Evolutionary conservation across 1,140 invertebrate species (phyloP), one percentile per base, ranked within the genome.

Genomic region (Magallana ariakensis): DNA sequence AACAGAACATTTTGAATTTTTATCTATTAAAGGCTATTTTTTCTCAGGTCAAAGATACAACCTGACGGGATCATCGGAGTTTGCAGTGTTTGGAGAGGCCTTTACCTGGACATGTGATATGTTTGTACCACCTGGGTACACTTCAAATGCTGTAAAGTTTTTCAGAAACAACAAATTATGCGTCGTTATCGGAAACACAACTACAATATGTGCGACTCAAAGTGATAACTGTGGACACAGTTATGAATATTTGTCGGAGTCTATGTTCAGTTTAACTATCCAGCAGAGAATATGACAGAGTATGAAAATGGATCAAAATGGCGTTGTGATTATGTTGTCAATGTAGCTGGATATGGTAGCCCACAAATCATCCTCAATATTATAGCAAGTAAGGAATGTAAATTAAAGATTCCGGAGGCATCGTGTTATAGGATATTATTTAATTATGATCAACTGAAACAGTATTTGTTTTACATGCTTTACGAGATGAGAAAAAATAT

Each of bases 271-370:
- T 62, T 19, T 62, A 16, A 62, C 19, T 19, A 62, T 62, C 58
- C 58, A n/a, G 16, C 58, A 62, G 58, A 62, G 19, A 62, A 62
- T 62, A 62, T 62, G 58, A 62, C 58, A 62, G 58, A 62, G 15
- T 16, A 62, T 7, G 58, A 62, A 62, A 62, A 62, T 16, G 19
- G 19, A 16, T n/a, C 58, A 19, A 62, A n/a, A 62, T 62, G 58
- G 58, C 16, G 58, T 1, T 62, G 58, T 62, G 16, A 16, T 62
- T 62, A 62, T 19, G 33, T 46, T 2, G 33, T 46, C 33, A 46
- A 46, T 46, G 33, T 46, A 46, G 33, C 33, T 46, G 33, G 33
- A 46, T 4, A 46, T 46, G 33, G 3, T 46, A 46, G 33, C 33
- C 33, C 33, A 46, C 33, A 46, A 46, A 46, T 46, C 33, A 5